phyloP scores from a whole-genome alignment of 2,888 invertebrate genomes.

The Drymonia ruficornis region DNA sequence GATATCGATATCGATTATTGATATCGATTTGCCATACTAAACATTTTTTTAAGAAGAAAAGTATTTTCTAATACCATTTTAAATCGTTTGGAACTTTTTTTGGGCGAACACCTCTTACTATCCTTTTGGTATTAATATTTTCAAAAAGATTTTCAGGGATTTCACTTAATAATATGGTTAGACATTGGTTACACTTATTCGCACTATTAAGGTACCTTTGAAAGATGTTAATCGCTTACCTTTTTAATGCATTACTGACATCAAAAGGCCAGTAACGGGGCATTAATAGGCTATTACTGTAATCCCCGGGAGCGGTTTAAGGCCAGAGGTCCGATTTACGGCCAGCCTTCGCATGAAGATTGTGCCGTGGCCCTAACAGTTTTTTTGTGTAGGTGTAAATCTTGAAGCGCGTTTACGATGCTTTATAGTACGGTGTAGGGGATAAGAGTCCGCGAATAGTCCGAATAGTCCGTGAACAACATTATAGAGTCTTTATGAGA shows the following conservation, averaged over 20 bases:
- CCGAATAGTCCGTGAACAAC: no score
- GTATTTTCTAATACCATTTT: no score
- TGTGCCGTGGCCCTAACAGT: slow-evolving; percentile 72
- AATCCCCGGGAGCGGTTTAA: slow-evolving; percentile 44
- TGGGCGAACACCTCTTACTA: no score
- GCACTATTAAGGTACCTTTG: neutral
- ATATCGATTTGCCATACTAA: no score
- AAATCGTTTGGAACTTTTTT: no score
- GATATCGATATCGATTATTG: no score
- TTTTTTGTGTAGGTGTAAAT: slow-evolving; percentile 83
- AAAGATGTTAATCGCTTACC: slow-evolving; percentile 1
- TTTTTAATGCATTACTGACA: slow-evolving; percentile 7
- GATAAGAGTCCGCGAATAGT: slow-evolving; percentile 42
- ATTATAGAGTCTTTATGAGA: no score
- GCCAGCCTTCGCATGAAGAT: slow-evolving; percentile 62
- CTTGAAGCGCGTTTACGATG: slow-evolving; percentile 73
- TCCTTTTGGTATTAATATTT: no score
- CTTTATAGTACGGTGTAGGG: slow-evolving; percentile 35
- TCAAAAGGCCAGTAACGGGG: slow-evolving; percentile 15
- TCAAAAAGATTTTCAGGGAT: no score
- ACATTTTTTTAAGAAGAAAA: no score
- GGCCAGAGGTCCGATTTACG: slow-evolving; percentile 59
- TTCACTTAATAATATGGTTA: no score
- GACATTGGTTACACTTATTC: no score
- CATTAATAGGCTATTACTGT: slow-evolving; percentile 35